These are phyloP conservation scores for Pecten maximus DNA, from an alignment of 2,888 invertebrate genomes.

Conservation along the genomic window DNA sequence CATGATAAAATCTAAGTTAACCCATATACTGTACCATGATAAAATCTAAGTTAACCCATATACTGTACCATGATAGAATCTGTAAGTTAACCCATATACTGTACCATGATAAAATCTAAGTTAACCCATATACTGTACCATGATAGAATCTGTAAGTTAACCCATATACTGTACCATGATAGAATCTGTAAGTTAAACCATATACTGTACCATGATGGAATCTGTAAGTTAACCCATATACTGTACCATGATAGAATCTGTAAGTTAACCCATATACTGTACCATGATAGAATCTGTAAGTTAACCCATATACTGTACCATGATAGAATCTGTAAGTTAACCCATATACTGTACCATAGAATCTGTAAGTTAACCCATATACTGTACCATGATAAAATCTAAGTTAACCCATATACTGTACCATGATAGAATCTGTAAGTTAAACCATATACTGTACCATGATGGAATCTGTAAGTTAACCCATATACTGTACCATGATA, in stretches of 20 bases:
- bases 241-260: conserved; percentile 84
- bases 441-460: background rate
- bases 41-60: background rate
- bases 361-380: background rate
- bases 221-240: background rate
- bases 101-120: background rate
- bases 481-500: background rate
- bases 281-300: background rate
- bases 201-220: background rate
- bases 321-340: background rate
- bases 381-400: background rate
- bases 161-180: background rate
- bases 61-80: conserved; percentile 83
- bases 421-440: conserved; percentile 83
- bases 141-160: background rate
- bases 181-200: background rate
- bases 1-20: background rate
- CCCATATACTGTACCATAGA: background rate
- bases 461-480: background rate
- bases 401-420: background rate
- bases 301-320: background rate
- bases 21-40: background rate
- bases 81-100: conserved; percentile 65
- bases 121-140: background rate
- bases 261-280: conserved; percentile 62